A percentile compares a stretch with the other conserved stretches of the same genome.
These are phyloP conservation scores for Podarcis cretensis DNA, from an alignment of 2,113 vertebrate genomes.

Conservation along the genomic window DNA sequence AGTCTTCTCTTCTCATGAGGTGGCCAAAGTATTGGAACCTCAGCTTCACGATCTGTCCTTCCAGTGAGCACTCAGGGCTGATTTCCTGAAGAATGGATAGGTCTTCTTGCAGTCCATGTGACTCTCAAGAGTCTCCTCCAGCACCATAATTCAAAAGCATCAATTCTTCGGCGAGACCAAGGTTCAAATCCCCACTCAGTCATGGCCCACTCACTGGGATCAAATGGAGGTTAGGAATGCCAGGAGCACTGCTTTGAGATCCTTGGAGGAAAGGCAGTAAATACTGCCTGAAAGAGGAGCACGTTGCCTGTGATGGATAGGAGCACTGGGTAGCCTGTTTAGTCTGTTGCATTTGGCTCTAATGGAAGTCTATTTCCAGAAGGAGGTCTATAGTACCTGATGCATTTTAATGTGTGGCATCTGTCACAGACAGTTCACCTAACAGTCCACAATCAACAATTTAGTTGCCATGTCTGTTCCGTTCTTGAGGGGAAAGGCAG, in stretches of 20 bases:
- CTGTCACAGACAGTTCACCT: conserved; percentile 44
- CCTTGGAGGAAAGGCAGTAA: not conserved
- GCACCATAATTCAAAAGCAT: too few relatives aligned
- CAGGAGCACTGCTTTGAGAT: not conserved
- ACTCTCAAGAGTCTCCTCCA: too few relatives aligned
- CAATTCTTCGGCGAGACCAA: too few relatives aligned
- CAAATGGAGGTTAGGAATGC: not conserved
- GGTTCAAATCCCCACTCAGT: too few relatives aligned
- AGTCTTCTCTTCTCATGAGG: too few relatives aligned
- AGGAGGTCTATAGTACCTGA: conserved; percentile 47
- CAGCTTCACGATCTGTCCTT: too few relatives aligned
- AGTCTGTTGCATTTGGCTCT: conserved; percentile 40
- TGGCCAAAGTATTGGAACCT: too few relatives aligned
- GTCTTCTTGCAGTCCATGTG: too few relatives aligned
- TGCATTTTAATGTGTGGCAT: conserved; percentile 42
- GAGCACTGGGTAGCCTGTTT: conserved; percentile 18
- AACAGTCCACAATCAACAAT: not conserved
- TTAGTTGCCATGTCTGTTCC: conserved; percentile 34
- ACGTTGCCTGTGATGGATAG: not conserved
- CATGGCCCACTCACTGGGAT: too few relatives aligned
- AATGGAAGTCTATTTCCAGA: conserved; percentile 55
- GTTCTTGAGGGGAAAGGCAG: conserved; percentile 54
- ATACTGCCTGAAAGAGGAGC: too few relatives aligned
- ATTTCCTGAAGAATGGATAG: too few relatives aligned
- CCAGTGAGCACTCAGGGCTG: too few relatives aligned